Percentiles rank a stretch among this genome's conserved stretches.
Conservation (phyloP, 2,888 invertebrate species). For the Amphipoea oculea region DNA sequence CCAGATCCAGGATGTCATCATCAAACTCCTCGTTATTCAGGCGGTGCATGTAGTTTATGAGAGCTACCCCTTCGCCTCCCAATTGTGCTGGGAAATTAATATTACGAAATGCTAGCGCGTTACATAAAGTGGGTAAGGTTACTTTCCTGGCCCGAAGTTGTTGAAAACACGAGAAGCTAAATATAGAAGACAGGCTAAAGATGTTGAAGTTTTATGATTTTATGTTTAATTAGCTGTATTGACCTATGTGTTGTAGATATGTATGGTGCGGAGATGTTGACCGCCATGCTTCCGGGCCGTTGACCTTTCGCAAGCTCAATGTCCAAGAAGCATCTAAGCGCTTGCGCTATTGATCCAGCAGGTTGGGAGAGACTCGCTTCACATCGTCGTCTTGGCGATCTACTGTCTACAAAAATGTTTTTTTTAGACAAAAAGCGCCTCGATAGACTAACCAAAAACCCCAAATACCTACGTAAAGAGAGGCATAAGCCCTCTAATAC, state of each 20-base stretch:
- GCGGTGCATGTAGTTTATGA: conserved; percentile 79
- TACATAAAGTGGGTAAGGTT: neutral
- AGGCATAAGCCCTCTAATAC: too few species aligned
- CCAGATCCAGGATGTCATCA: conserved; percentile 75
- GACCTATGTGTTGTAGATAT: neutral
- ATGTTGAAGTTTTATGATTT: neutral
- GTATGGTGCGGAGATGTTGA: neutral
- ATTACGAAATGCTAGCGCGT: neutral
- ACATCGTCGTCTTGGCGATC: neutral
- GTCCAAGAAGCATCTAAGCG: too few species aligned
- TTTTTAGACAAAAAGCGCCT: too few species aligned
- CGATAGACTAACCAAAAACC: too few species aligned
- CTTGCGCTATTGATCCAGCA: too few species aligned
- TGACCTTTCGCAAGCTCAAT: too few species aligned
- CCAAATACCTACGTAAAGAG: too few species aligned
- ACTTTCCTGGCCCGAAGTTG: neutral
- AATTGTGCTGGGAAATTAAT: conserved; percentile 63
- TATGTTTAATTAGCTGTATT: neutral
- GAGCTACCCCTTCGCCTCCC: conserved; percentile 77
- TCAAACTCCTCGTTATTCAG: conserved; percentile 68
- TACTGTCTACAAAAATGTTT: neutral
- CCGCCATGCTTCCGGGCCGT: too few species aligned
- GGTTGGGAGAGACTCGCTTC: too few species aligned
- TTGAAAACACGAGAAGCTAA: neutral
- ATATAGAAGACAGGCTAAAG: neutral